Evolutionary conservation across 2,113 vertebrate species (phyloP), one percentile per base, ranked within the genome.

Genomic region (Gopherus flavomarginatus): DNA sequence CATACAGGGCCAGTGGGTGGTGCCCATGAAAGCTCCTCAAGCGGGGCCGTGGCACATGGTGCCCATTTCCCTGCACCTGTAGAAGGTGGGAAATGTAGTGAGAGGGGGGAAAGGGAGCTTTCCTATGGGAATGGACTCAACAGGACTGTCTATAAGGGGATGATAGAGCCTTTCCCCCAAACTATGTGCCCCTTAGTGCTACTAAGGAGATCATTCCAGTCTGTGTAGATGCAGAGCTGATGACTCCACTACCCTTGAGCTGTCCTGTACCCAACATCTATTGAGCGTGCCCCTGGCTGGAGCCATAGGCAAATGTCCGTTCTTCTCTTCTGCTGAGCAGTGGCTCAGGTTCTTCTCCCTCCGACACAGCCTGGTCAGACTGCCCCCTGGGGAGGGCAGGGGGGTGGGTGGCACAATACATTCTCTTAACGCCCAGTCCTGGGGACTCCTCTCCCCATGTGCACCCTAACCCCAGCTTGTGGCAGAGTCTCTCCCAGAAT

Each of bases 401-500:
- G 72, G 52, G 35, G 29, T 49, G 80, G 24, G 22, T 1, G 27
- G 24, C 27, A 31, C 56, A 79, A 86, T 88, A 80, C 89, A 91
- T 4, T 31, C 57, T 83, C 90, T 95, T 90, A 14, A 69, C 27
- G 8, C 24, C 42, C 72, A 47, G 72, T 77, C 24, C 72, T 27
- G 38, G 24, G 72, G 72, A 77, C 77, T 95, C 85, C 87, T 90
- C 53, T 93, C 89, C 83, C 94, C 72, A 69, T 85, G 22, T 26
- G 24, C 87, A 89, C 42, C 27, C 69, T 24, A 31, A 93, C 84
- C 77, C 86, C 53, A 35, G 31, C 89, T 69, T 24, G 31, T 52
- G 90, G 54, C 53, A 78, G 72, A 81, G 5, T 31, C 2, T 85
- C n/a, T 92, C 86, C 38, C 72, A 75, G 38, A 78, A 14, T 95